Percentiles rank a stretch among this genome's conserved stretches.
phyloP scores from a whole-genome alignment of 2,888 invertebrate genomes.

The Oligia fasciuncula region DNA sequence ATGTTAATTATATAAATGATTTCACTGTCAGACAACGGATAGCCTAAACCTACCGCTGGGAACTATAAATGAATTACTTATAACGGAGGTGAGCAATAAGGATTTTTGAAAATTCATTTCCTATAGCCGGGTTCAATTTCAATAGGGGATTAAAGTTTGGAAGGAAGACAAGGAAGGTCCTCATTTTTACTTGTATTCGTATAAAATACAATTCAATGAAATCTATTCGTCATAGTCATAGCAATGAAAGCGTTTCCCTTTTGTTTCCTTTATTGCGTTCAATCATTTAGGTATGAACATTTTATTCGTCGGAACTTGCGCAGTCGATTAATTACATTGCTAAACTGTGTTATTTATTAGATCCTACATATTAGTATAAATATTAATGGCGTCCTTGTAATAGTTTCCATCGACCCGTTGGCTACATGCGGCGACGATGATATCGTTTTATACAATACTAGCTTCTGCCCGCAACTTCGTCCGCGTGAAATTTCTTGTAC shows the following conservation, averaged over 20 bases:
- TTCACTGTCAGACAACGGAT: neutral
- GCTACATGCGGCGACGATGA: neutral
- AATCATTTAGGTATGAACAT: conserved; percentile 33
- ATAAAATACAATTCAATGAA: conserved; percentile 19
- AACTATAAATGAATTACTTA: neutral
- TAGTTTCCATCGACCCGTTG: conserved; percentile 2
- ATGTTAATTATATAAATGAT: neutral
- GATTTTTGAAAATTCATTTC: neutral
- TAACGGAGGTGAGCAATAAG: neutral
- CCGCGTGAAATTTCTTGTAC: no score
- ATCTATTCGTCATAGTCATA: conserved; percentile 28
- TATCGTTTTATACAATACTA: no score
- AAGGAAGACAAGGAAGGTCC: neutral
- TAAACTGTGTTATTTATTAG: conserved; percentile 24
- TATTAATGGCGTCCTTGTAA: conserved; percentile 18
- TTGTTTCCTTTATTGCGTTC: conserved; percentile 54
- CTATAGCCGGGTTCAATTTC: neutral
- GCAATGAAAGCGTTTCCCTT: conserved; percentile 49
- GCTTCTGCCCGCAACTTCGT: no score
- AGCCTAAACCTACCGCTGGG: neutral
- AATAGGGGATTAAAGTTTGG: neutral
- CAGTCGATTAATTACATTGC: conserved; percentile 36
- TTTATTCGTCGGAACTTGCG: conserved; percentile 45
- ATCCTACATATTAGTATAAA: neutral
- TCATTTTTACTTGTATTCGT: neutral